Conservation (phyloP, 1,140 invertebrate genomes). For the Lordiphosa clarofinis region DNA sequence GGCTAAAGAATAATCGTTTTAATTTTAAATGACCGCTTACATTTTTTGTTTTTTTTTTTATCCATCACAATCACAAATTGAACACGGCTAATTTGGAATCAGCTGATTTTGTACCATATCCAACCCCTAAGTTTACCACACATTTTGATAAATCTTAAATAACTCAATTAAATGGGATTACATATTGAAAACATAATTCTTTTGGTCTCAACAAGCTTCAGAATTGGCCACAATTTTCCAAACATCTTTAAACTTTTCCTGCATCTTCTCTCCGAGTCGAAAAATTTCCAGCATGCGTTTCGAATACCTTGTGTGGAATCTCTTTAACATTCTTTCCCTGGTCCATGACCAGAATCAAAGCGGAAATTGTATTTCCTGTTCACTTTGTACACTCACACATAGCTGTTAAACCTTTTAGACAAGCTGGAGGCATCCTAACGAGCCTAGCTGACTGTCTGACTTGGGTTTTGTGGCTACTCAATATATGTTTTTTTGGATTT, state of each 20-base stretch:
- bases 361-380: slow-evolving; percentile 68
- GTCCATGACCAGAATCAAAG: slow-evolving; percentile 15
- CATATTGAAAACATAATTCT: no score
- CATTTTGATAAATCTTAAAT: no score
- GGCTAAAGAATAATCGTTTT: no score
- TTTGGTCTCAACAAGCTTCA: no score
- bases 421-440: slow-evolving; percentile 9
- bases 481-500: slow-evolving; percentile 21
- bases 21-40: no score
- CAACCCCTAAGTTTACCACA: no score
- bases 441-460: slow-evolving; percentile 6
- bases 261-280: background rate
- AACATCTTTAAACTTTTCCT: background rate
- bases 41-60: no score
- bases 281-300: background rate
- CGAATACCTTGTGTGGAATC: slow-evolving; percentile 6
- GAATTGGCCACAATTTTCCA: no score
- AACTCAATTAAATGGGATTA: no score
- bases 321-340: slow-evolving; percentile 4
- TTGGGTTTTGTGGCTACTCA: slow-evolving; percentile 15
- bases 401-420: slow-evolving; percentile 11
- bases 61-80: no score
- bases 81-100: no score
- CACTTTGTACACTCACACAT: background rate
- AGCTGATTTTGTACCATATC: no score